Evolutionary conservation across 2,888 invertebrate species (phyloP).

Genomic region (Chydorus sphaericus): DNA sequence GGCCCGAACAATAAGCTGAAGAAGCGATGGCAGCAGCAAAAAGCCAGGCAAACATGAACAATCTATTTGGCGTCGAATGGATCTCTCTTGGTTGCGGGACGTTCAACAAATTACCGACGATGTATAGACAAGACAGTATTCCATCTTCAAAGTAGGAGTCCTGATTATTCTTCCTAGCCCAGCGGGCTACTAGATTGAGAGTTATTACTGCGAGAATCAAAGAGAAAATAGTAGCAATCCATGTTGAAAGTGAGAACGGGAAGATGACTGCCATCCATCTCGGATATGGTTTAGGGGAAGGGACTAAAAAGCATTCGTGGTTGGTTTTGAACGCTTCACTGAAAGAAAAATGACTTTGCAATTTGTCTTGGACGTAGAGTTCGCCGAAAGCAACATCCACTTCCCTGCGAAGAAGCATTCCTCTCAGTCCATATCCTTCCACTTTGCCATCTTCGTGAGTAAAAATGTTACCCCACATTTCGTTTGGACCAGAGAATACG

Average conservation of each 20-base stretch:
- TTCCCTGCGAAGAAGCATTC: neutral
- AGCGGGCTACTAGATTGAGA: neutral
- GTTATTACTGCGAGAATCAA: neutral
- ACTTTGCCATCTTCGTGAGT: no score
- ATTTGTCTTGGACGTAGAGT: neutral
- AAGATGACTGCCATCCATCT: constrained; percentile 3
- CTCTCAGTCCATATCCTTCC: no score
- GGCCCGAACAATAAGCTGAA: constrained; percentile 35
- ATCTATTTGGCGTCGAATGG: neutral
- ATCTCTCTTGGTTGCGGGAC: neutral
- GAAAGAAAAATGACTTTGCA: neutral
- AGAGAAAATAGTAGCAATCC: constrained; percentile 2
- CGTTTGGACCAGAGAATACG: neutral
- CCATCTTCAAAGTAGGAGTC: neutral
- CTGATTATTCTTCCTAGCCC: neutral
- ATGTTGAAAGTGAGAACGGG: neutral
- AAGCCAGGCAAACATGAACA: constrained; percentile 6
- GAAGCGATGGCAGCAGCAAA: constrained; percentile 28
- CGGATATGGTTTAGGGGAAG: neutral
- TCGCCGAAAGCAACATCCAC: constrained; percentile 10
- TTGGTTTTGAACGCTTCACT: neutral
- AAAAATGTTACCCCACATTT: constrained; percentile 10
- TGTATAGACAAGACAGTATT: neutral
- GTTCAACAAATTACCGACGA: neutral
- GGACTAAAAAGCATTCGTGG: constrained; percentile 6